A percentile compares a stretch with the other conserved stretches of the same genome.
Evolutionary conservation across 1,140 invertebrate genomes (phyloP).

Genomic region (Copidosoma floridanum): DNA sequence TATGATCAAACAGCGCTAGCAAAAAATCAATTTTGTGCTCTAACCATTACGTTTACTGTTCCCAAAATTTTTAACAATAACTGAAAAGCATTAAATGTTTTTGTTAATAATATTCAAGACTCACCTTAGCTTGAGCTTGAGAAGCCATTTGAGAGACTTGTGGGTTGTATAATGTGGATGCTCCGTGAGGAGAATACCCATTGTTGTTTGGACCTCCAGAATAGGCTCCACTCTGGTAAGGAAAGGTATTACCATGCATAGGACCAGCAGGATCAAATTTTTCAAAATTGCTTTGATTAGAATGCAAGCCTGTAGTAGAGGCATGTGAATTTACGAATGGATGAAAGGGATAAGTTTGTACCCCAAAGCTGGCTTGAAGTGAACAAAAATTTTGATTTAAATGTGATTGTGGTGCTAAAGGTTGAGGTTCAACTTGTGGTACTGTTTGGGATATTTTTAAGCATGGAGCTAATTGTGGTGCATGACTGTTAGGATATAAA

Average conservation of each 20-base stretch:
- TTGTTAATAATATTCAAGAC: too few species aligned
- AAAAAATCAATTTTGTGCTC: too few species aligned
- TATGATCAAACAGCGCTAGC: too few species aligned
- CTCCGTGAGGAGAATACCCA: slow-evolving; percentile 33
- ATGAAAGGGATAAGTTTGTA: too few species aligned
- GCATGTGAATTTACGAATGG: too few species aligned
- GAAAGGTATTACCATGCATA: slow-evolving; percentile 17
- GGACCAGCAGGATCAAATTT: slow-evolving; percentile 21
- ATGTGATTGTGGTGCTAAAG: too few species aligned
- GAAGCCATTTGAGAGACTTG: slow-evolving; percentile 38
- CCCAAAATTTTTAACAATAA: too few species aligned
- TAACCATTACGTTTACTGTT: too few species aligned
- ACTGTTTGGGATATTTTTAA: not conserved
- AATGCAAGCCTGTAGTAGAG: too few species aligned
- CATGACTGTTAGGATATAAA: slow-evolving; percentile 27
- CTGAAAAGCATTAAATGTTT: too few species aligned
- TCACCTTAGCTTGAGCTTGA: slow-evolving; percentile 47
- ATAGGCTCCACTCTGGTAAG: slow-evolving; percentile 39
- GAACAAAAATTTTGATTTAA: slow-evolving; percentile 10
- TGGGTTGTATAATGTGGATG: slow-evolving; percentile 27
- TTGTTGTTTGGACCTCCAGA: slow-evolving; percentile 45
- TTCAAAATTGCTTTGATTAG: slow-evolving; percentile 30
- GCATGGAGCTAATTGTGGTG: slow-evolving; percentile 23
- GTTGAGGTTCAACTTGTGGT: not conserved
- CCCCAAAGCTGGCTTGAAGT: slow-evolving; percentile 16